phyloP scores from a whole-genome alignment of 2,113 vertebrate species.

The Notothenia coriiceps region DNA sequence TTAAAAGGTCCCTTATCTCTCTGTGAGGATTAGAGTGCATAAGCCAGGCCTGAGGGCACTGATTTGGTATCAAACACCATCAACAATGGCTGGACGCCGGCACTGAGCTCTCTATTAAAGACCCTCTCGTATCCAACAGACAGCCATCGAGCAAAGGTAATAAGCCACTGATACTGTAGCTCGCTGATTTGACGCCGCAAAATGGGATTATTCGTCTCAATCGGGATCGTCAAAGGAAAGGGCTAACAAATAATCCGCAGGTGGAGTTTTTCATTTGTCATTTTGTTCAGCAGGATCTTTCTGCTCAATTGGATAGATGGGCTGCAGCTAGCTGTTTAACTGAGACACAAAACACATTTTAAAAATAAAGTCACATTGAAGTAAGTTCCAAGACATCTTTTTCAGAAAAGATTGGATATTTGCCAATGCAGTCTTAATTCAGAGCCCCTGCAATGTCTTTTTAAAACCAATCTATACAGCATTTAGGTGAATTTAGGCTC shows the following conservation, averaged over 20 bases:
- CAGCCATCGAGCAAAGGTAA: constrained; percentile 63
- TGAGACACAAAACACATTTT: neutral
- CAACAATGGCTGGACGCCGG: constrained; percentile 53
- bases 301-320: no score
- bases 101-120: constrained; percentile 65
- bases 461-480: constrained; percentile 16
- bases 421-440: neutral
- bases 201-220: constrained; percentile 48
- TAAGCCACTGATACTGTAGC: constrained; percentile 40
- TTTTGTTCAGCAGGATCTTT: neutral
- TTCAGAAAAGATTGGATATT: neutral
- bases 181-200: constrained; percentile 22
- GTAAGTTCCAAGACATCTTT: neutral
- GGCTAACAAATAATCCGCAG: constrained; percentile 14
- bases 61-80: constrained; percentile 68
- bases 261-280: constrained; percentile 5
- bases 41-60: constrained; percentile 60
- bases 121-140: constrained; percentile 53
- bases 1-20: constrained; percentile 67
- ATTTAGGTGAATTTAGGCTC: neutral
- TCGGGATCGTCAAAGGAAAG: constrained; percentile 28
- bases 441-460: neutral
- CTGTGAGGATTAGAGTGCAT: constrained; percentile 69
- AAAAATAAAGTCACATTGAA: neutral
- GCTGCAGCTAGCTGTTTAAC: neutral